phyloP scores from a whole-genome alignment of 1,140 invertebrate genomes.

The Anoplolepis gracilipes region DNA sequence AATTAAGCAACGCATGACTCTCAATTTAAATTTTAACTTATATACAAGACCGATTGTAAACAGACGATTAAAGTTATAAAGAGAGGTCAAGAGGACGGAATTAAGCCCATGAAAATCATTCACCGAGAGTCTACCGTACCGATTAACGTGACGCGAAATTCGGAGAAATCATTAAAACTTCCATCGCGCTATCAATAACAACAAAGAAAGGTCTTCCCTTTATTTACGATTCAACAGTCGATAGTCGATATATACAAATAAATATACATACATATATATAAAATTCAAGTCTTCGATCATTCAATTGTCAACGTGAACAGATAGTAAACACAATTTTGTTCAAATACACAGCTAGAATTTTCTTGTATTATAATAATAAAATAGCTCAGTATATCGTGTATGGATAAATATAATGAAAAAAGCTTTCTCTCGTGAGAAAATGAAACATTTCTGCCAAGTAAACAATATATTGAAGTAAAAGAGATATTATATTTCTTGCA shows the following conservation, averaged over 20 bases:
- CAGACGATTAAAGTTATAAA: background rate
- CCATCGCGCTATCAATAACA: background rate
- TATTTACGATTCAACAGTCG: background rate
- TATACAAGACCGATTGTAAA: background rate
- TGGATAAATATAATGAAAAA: background rate
- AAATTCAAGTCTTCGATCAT: background rate
- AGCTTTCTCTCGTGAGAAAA: background rate
- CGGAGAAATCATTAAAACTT: background rate
- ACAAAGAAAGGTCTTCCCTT: background rate
- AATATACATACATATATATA: background rate
- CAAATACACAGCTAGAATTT: background rate
- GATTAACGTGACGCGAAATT: background rate
- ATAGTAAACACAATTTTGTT: background rate
- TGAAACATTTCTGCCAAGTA: background rate
- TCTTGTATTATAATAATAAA: too few species aligned
- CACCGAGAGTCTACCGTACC: background rate
- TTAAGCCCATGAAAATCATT: background rate
- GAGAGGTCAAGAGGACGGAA: background rate
- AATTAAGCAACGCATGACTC: background rate
- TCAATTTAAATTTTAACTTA: background rate
- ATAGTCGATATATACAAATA: too few species aligned
- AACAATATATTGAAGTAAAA: background rate
- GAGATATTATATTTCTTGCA: background rate
- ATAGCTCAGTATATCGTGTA: background rate
- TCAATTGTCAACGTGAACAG: background rate